phyloP scores from a whole-genome alignment of 2,797 vertebrate genomes.

The Eospalax fontanierii region DNA sequence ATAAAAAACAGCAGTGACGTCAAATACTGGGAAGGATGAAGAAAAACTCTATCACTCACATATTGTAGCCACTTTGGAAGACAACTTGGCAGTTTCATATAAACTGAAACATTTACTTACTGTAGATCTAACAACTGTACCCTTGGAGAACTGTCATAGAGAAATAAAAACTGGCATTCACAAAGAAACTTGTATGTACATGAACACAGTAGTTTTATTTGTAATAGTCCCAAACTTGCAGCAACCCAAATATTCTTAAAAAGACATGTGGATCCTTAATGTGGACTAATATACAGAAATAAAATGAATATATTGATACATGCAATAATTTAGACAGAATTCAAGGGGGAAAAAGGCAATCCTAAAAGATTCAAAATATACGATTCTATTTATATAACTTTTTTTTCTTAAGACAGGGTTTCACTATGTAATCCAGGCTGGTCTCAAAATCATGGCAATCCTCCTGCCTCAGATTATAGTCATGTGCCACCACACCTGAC shows the following conservation, averaged over 20 bases:
- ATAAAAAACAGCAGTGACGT: not conserved
- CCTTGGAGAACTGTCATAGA: not conserved
- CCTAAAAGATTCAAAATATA: not conserved
- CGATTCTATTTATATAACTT: not conserved
- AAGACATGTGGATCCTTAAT: not conserved
- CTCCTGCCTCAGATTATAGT: not conserved
- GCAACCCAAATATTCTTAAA: not conserved
- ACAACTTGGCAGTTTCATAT: constrained; percentile 37
- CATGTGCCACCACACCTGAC: not conserved
- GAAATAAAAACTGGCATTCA: constrained; percentile 39
- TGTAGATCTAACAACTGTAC: not conserved
- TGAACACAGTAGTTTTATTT: constrained; percentile 46
- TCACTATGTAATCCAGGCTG: not conserved
- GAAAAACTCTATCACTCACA: not conserved
- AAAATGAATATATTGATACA: not conserved
- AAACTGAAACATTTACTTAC: constrained; percentile 53
- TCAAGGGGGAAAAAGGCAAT: not conserved
- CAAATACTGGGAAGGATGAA: constrained; percentile 24
- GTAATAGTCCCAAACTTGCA: not conserved
- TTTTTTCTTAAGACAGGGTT: not conserved
- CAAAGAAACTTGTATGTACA: constrained; percentile 18
- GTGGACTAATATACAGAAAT: not conserved
- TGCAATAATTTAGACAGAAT: not conserved
- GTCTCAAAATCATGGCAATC: not conserved
- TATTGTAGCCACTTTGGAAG: not conserved